Evolutionary conservation across 2,113 vertebrate species (phyloP).

Genomic region (Pangasianodon hypophthalmus): DNA sequence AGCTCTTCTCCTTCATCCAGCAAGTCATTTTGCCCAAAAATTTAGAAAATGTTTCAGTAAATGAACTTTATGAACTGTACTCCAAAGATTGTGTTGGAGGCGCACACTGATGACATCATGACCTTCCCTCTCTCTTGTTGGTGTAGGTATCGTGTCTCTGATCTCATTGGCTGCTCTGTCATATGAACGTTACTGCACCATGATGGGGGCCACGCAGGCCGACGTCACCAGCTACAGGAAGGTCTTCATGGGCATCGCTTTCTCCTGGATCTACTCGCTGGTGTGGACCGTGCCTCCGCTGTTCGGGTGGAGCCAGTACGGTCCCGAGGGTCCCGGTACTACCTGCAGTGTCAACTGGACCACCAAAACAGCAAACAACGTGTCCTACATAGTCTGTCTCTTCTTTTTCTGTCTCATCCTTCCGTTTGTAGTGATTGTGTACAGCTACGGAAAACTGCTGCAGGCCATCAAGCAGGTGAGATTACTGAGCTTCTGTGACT

Average conservation of each 20-base stretch:
- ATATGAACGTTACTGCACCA: slow-evolving; percentile 78
- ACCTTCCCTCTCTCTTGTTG: not conserved
- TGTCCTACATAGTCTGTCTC: slow-evolving; percentile 80
- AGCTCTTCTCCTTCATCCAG: not conserved
- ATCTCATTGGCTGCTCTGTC: slow-evolving; percentile 80
- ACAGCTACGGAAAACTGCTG: slow-evolving; percentile 78
- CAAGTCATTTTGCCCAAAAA: not conserved
- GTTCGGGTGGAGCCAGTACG: slow-evolving; percentile 82
- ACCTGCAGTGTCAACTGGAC: slow-evolving; percentile 76
- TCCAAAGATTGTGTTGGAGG: not conserved
- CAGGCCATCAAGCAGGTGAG: slow-evolving; percentile 76
- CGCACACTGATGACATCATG: not conserved
- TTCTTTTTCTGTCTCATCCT: slow-evolving; percentile 80
- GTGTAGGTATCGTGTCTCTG: slow-evolving; percentile 77
- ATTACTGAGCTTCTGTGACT: not conserved
- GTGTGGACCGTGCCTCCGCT: slow-evolving; percentile 75
- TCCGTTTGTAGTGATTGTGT: slow-evolving; percentile 78
- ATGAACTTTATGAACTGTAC: not conserved
- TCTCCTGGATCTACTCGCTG: slow-evolving; percentile 80
- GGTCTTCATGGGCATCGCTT: slow-evolving; percentile 70
- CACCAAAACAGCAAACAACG: slow-evolving; percentile 73
- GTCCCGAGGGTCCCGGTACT: slow-evolving; percentile 75
- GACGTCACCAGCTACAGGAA: slow-evolving; percentile 74
- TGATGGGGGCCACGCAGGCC: slow-evolving; percentile 69
- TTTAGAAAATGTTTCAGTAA: not conserved